A percentile compares a stretch with the other conserved stretches of the same genome.
phyloP scores from a whole-genome alignment of 2,797 vertebrate genomes.

The Protosalanx chinensis region DNA sequence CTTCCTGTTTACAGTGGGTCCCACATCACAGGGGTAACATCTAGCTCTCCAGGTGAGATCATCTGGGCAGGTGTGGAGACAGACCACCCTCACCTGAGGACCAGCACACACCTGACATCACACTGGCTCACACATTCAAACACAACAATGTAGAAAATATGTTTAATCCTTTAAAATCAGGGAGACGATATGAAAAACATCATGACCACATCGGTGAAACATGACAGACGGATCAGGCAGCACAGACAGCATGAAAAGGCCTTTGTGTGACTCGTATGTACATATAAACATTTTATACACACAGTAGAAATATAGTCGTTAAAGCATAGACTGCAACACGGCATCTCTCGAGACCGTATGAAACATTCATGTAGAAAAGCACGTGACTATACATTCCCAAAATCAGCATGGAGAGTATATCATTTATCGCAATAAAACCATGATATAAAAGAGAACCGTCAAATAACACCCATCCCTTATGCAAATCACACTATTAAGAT shows the following conservation, averaged over 20 bases:
- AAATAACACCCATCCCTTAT: conserved; percentile 53
- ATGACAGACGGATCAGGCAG: conserved; percentile 74
- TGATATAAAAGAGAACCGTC: conserved; percentile 64
- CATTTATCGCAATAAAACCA: conserved; percentile 62
- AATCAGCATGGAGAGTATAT: conserved; percentile 60
- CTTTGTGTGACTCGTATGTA: conserved; percentile 79
- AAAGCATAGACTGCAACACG: conserved; percentile 67
- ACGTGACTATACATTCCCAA: conserved; percentile 53
- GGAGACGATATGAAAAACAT: conserved; percentile 68
- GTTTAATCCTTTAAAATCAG: conserved; percentile 73
- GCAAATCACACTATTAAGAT: conserved; percentile 55
- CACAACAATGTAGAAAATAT: conserved; percentile 70
- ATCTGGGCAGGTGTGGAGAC: not conserved
- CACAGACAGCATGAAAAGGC: conserved; percentile 75
- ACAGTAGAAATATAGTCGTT: conserved; percentile 75
- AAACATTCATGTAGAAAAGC: conserved; percentile 74
- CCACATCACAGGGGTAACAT: too few relatives aligned
- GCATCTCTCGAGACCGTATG: conserved; percentile 54
- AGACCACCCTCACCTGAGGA: not conserved
- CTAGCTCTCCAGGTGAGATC: too few relatives aligned
- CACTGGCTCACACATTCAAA: not conserved
- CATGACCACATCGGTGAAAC: conserved; percentile 75
- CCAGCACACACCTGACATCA: not conserved
- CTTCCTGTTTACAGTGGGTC: too few relatives aligned
- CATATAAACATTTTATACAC: conserved; percentile 76